Conservation (phyloP, 2,113 vertebrate genomes). For the Xiphophorus couchianus region DNA sequence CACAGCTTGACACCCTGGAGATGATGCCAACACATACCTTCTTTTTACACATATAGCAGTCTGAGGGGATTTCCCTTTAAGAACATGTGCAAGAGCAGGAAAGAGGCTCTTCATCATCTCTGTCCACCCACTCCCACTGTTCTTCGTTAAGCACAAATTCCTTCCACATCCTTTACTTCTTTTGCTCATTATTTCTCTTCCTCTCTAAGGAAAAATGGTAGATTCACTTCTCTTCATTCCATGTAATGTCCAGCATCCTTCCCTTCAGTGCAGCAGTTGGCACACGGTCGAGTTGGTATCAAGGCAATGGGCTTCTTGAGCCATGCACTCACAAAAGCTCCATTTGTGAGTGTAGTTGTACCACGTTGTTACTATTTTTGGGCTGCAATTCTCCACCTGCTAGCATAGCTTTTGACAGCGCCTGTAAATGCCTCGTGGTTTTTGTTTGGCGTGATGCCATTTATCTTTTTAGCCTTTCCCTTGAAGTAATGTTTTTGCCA, state of each 20-base stretch:
- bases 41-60: constrained; percentile 57
- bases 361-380: constrained; percentile 39
- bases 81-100: constrained; percentile 68
- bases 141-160: constrained; percentile 68
- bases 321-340: constrained; percentile 14
- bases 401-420: constrained; percentile 33
- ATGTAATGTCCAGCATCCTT: constrained; percentile 35
- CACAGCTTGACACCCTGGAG: constrained; percentile 69
- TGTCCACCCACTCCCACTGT: constrained; percentile 65
- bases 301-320: constrained; percentile 31
- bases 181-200: constrained; percentile 50
- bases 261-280: constrained; percentile 42
- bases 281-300: constrained; percentile 59
- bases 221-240: constrained; percentile 16
- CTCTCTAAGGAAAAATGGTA: constrained; percentile 32
- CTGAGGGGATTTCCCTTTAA: constrained; percentile 76
- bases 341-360: constrained; percentile 23
- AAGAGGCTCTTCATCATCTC: constrained; percentile 72
- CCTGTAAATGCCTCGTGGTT: constrained; percentile 35
- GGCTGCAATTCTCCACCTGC: constrained; percentile 25
- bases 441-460: constrained; percentile 73
- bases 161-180: constrained; percentile 41
- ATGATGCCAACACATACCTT: constrained; percentile 72
- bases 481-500: constrained; percentile 59
- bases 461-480: constrained; percentile 55